These are phyloP conservation scores for Asarcornis scutulata DNA, from an alignment of 2,113 vertebrate genomes.

Conservation along the genomic window DNA sequence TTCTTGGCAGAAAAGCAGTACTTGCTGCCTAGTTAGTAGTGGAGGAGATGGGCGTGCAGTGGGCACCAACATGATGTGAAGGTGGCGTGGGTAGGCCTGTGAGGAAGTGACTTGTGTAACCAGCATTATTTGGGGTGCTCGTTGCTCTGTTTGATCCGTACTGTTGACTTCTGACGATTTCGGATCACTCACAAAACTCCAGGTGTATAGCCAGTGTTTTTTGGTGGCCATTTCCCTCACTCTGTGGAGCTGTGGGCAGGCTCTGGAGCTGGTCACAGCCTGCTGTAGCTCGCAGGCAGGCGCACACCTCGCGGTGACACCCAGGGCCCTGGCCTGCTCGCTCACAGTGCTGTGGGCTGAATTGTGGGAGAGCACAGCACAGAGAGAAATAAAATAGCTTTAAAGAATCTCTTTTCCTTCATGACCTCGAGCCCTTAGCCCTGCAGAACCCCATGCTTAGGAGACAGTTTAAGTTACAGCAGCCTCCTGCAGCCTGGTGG, in stretches of 20 bases:
- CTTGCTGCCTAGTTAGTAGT: background rate
- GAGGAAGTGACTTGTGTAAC: background rate
- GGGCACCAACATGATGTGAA: background rate
- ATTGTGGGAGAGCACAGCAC: background rate
- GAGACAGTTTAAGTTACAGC: background rate
- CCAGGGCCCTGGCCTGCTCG: background rate
- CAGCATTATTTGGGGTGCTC: too few relatives aligned
- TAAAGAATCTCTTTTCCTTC: background rate
- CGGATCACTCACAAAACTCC: background rate
- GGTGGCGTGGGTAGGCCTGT: background rate
- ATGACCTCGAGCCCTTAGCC: background rate
- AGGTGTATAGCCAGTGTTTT: background rate
- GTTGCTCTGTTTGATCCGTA: background rate
- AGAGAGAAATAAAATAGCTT: background rate
- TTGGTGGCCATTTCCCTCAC: background rate
- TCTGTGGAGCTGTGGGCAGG: background rate
- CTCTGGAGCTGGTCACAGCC: background rate
- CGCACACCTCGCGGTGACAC: background rate
- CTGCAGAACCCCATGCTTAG: background rate
- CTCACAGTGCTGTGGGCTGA: background rate
- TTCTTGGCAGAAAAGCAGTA: background rate
- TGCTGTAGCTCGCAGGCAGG: fast-evolving
- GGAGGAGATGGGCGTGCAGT: background rate
- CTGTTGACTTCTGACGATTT: background rate
- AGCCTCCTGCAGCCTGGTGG: background rate